These are phyloP conservation scores for Drosophila anomelani DNA, from an alignment of 2,888 invertebrate species.

Conservation along the genomic window DNA sequence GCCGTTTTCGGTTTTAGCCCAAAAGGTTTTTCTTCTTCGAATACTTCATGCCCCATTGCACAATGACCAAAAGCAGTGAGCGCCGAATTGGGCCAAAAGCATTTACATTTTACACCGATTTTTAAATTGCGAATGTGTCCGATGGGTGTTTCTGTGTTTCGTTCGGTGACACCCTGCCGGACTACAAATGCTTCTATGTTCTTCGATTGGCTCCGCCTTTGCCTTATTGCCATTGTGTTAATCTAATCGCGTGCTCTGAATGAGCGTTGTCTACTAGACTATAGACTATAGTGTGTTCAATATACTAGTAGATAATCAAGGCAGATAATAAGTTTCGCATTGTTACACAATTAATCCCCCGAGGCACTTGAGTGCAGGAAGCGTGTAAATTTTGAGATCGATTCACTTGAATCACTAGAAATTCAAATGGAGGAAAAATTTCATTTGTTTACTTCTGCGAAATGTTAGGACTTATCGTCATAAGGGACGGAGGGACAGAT, in stretches of 20 bases:
- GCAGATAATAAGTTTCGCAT: slow-evolving; percentile 45
- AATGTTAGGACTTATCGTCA: slow-evolving; percentile 12
- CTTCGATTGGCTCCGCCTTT: slow-evolving; percentile 14
- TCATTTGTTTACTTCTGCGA: background rate
- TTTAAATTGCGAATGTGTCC: slow-evolving; percentile 25
- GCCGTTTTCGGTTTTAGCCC: slow-evolving; percentile 18
- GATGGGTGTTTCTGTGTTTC: slow-evolving; percentile 1
- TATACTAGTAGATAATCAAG: slow-evolving; percentile 37
- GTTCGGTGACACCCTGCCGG: slow-evolving; percentile 14
- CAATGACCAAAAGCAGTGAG: slow-evolving; percentile 31
- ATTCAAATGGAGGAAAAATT: slow-evolving; percentile 32
- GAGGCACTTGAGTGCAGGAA: slow-evolving; percentile 19
- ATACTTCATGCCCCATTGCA: slow-evolving; percentile 48
- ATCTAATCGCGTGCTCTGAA: slow-evolving; percentile 39
- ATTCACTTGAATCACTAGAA: slow-evolving; percentile 35
- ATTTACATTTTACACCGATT: slow-evolving; percentile 52
- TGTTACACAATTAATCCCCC: slow-evolving; percentile 46
- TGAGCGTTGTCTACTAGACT: slow-evolving; percentile 30
- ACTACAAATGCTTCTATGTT: slow-evolving; percentile 15
- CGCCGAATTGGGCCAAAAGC: slow-evolving; percentile 28
- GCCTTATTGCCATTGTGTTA: slow-evolving; percentile 33
- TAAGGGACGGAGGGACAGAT: slow-evolving; percentile 5
- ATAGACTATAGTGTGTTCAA: slow-evolving; percentile 6
- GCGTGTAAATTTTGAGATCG: slow-evolving; percentile 40
- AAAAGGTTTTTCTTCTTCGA: slow-evolving; percentile 36